phyloP scores from a whole-genome alignment of 1,140 invertebrate genomes.

The Gonioctena quinquepunctata region DNA sequence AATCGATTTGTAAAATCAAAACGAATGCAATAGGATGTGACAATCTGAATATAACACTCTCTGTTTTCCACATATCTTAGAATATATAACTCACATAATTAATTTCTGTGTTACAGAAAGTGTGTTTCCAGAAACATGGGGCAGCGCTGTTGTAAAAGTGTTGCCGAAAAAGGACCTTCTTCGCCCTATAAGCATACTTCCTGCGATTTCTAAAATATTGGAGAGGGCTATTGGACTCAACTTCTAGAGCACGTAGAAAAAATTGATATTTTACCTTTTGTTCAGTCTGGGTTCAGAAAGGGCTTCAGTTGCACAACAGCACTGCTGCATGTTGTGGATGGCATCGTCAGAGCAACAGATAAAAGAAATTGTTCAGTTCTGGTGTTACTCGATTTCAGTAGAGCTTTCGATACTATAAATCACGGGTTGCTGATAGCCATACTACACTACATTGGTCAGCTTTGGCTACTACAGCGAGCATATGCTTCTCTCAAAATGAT shows the following conservation, averaged over 20 bases:
- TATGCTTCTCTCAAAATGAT: too few relatives aligned
- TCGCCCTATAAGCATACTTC: slow-evolving; percentile 5
- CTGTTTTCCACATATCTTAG: not conserved
- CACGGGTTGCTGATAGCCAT: not conserved
- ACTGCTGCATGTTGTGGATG: too few relatives aligned
- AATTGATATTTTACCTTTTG: slow-evolving; percentile 22
- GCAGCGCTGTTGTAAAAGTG: slow-evolving; percentile 25
- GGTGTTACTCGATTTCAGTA: slow-evolving; percentile 46
- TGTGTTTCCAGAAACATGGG: slow-evolving; percentile 28
- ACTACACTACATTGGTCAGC: not conserved
- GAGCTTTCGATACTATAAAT: slow-evolving; percentile 48
- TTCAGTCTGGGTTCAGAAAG: too few relatives aligned
- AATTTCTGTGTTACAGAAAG: slow-evolving; percentile 1
- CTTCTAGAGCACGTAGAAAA: slow-evolving; percentile 1
- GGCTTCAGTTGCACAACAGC: too few relatives aligned
- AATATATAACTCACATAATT: slow-evolving; percentile 2
- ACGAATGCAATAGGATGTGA: not conserved
- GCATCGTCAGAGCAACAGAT: too few relatives aligned
- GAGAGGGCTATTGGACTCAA: slow-evolving; percentile 11
- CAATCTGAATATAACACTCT: slow-evolving; percentile 6
- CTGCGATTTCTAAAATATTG: too few relatives aligned
- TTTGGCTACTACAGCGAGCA: too few relatives aligned
- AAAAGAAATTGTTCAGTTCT: too few relatives aligned
- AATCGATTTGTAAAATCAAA: not conserved
- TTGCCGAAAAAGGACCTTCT: slow-evolving; percentile 21